Evolutionary conservation across 1,140 invertebrate species (phyloP).

Genomic region (Delia radicum): DNA sequence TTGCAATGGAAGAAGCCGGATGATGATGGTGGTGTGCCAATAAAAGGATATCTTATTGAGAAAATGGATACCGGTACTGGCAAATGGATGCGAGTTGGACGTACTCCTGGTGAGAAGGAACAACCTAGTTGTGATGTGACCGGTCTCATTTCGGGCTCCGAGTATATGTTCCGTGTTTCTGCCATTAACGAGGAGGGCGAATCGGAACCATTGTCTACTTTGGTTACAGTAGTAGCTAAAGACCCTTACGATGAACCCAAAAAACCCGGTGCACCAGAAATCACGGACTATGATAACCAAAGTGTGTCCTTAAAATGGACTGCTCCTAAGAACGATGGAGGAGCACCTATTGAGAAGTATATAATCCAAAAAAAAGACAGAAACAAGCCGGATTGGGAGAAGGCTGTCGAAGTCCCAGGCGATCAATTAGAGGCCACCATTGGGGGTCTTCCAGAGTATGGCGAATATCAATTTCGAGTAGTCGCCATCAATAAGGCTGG

Average conservation of each 20-base stretch:
- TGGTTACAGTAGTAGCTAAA: slow-evolving; percentile 84
- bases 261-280: slow-evolving; percentile 87
- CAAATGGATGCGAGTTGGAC: slow-evolving; percentile 85
- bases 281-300: slow-evolving; percentile 91
- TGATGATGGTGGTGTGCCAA: slow-evolving; percentile 90
- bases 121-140: slow-evolving; percentile 84
- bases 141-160: slow-evolving; percentile 82
- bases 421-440: slow-evolving; percentile 76
- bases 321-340: slow-evolving; percentile 88
- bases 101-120: slow-evolving; percentile 67
- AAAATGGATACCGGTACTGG: slow-evolving; percentile 91
- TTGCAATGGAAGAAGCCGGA: slow-evolving; percentile 88
- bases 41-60: slow-evolving; percentile 93
- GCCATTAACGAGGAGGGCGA: slow-evolving; percentile 96
- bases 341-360: slow-evolving; percentile 93
- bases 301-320: slow-evolving; percentile 94
- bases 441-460: slow-evolving; percentile 83
- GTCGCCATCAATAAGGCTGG: slow-evolving; percentile 97
- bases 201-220: slow-evolving; percentile 87
- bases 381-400: slow-evolving; percentile 87
- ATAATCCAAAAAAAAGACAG: slow-evolving; percentile 97
- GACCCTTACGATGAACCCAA: slow-evolving; percentile 91
- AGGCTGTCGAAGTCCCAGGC: slow-evolving; percentile 85
- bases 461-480: slow-evolving; percentile 93
- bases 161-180: slow-evolving; percentile 95